Evolutionary conservation across 2,113 vertebrate genomes (phyloP).

Genomic region (Thymallus thymallus): DNA sequence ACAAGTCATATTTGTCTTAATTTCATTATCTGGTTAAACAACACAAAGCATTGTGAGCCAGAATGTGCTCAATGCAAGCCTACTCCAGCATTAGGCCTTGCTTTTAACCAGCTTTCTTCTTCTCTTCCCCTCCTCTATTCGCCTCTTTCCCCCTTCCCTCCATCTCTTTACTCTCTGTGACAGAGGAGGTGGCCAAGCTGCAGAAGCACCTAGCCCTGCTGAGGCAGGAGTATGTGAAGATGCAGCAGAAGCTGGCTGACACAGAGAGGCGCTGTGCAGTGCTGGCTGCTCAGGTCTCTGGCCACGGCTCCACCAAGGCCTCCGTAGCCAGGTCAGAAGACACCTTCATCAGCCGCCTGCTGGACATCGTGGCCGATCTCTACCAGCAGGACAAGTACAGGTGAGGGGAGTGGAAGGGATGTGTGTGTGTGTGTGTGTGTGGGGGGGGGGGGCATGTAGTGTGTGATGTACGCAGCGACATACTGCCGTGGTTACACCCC

Average conservation of each 20-base stretch:
- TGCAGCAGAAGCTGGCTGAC: constrained; percentile 95
- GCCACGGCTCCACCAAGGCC: constrained; percentile 69
- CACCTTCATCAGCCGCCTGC: constrained; percentile 90
- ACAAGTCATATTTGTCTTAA: too few species aligned
- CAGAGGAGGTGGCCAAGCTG: constrained; percentile 99
- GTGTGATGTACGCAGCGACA: background rate
- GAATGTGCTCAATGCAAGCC: too few species aligned
- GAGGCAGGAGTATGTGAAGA: constrained; percentile 97
- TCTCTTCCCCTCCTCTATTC: constrained; percentile 9
- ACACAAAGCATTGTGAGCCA: too few species aligned
- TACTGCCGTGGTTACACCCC: background rate
- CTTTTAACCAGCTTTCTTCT: constrained; percentile 64
- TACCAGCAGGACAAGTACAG: constrained; percentile 96
- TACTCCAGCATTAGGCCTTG: constrained; percentile 51
- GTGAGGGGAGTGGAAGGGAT: constrained; percentile 59
- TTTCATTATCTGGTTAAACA: too few species aligned
- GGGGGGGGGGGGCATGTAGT: background rate
- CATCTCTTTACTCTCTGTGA: background rate
- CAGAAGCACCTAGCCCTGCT: constrained; percentile 97
- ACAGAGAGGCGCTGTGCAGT: constrained; percentile 88
- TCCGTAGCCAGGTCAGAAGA: constrained; percentile 80
- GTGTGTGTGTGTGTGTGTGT: too few species aligned
- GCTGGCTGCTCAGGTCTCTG: constrained; percentile 81
- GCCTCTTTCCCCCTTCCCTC: background rate
- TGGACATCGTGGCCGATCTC: constrained; percentile 88